Percentiles rank a stretch among this genome's conserved stretches.
These are phyloP conservation scores for Chrysogorgia sp. DNA, from an alignment of 92 coral and sea anemone species.

Conservation along the genomic window DNA sequence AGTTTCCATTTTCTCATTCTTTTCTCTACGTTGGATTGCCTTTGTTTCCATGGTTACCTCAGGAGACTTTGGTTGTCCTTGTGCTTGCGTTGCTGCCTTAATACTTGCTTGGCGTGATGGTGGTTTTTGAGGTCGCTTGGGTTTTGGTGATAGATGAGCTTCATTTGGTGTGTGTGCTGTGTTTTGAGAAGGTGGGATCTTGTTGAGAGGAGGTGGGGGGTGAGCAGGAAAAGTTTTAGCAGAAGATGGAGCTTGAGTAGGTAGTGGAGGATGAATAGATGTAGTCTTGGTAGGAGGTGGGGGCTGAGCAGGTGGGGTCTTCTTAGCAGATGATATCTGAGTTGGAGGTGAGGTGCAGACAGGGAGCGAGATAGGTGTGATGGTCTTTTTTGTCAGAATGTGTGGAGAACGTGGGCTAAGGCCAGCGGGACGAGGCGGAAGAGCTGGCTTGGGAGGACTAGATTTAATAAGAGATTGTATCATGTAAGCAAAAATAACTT, in stretches of 20 bases:
- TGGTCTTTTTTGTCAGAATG: not conserved
- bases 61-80: not conserved
- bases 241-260: not conserved
- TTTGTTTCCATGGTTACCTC: not conserved
- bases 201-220: too few species aligned
- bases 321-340: too few species aligned
- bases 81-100: not conserved
- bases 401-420: not conserved
- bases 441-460: constrained; percentile 16
- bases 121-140: constrained; percentile 15
- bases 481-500: not conserved
- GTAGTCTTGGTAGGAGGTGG: not conserved
- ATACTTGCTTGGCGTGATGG: constrained; percentile 5
- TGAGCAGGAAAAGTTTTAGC: too few species aligned
- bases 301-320: not conserved
- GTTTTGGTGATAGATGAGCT: not conserved
- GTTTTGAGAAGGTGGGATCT: too few species aligned
- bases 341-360: too few species aligned
- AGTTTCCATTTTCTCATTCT: not conserved
- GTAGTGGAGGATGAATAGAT: too few species aligned
- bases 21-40: too few species aligned
- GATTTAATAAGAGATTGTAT: not conserved
- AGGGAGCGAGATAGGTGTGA: not conserved
- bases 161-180: too few species aligned
- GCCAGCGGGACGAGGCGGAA: constrained; percentile 38